phyloP scores from a whole-genome alignment of 1,140 invertebrate species.

The Aethina tumida region DNA sequence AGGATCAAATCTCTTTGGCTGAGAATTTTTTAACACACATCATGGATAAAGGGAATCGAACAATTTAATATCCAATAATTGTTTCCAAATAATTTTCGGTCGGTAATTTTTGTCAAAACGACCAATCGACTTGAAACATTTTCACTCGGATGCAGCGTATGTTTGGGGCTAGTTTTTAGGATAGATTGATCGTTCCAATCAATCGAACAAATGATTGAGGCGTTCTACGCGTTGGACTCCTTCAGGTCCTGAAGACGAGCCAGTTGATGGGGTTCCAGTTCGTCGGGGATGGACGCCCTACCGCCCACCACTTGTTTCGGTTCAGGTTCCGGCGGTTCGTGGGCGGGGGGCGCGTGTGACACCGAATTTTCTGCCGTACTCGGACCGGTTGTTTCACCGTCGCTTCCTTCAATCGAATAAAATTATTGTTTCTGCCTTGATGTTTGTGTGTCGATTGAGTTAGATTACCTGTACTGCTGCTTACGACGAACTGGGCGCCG shows the following conservation, averaged over 20 bases:
- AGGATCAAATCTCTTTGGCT: no score
- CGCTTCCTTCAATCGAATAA: neutral
- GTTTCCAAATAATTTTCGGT: no score
- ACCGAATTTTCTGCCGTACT: slow-evolving; percentile 52
- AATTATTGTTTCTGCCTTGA: neutral
- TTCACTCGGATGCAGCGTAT: neutral
- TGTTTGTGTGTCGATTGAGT: slow-evolving; percentile 3
- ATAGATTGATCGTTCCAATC: neutral
- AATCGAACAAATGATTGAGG: neutral
- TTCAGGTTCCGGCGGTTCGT: slow-evolving; percentile 31
- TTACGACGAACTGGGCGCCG: slow-evolving; percentile 45
- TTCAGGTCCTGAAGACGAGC: slow-evolving; percentile 75
- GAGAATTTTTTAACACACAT: no score
- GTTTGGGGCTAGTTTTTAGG: neutral
- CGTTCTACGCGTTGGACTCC: slow-evolving; percentile 71
- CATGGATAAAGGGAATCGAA: no score
- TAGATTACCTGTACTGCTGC: slow-evolving; percentile 50
- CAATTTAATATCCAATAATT: no score
- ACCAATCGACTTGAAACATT: slow-evolving; percentile 1
- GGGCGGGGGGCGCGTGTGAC: slow-evolving; percentile 29
- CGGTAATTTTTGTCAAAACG: neutral
- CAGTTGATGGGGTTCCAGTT: slow-evolving; percentile 73
- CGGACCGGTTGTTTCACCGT: slow-evolving; percentile 46
- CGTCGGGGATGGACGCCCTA: slow-evolving; percentile 70
- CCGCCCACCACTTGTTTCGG: slow-evolving; percentile 60